These are phyloP conservation scores for Ariopsis seemanni DNA, from an alignment of 2,113 vertebrate genomes.

Conservation along the genomic window DNA sequence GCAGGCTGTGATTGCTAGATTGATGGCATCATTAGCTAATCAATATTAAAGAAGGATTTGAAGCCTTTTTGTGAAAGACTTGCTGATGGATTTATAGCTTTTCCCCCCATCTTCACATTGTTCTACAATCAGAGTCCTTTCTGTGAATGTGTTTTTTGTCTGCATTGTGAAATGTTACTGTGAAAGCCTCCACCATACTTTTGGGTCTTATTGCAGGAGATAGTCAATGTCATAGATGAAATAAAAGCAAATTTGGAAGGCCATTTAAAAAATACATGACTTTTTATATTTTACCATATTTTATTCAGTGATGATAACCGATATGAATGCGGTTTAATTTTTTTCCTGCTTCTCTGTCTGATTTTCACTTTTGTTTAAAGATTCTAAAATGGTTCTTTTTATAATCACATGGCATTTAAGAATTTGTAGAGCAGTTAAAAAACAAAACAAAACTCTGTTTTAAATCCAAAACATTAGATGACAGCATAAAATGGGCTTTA, in stretches of 20 bases:
- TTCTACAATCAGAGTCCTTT: conserved; percentile 14
- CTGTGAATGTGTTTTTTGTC: background rate
- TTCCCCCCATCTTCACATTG: background rate
- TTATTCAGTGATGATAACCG: background rate
- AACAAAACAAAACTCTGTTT: background rate
- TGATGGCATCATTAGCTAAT: background rate
- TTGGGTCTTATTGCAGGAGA: background rate
- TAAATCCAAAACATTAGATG: background rate
- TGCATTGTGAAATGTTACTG: background rate
- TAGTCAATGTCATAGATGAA: background rate
- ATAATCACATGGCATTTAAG: background rate
- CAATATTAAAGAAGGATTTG: background rate
- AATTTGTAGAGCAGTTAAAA: background rate
- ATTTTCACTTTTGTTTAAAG: conserved; percentile 11
- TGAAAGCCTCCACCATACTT: background rate
- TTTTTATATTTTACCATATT: background rate
- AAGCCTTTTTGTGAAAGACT: background rate
- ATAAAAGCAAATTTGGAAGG: background rate
- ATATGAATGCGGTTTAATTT: background rate
- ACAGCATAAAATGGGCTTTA: background rate
- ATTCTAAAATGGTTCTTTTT: background rate
- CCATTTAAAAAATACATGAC: background rate
- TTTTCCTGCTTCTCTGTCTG: background rate
- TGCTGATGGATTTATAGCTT: background rate
- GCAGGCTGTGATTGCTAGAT: background rate